phyloP scores from a whole-genome alignment of 30 jellyfish, hydroid and myxozoan species.

The Turritopsis rubra region DNA sequence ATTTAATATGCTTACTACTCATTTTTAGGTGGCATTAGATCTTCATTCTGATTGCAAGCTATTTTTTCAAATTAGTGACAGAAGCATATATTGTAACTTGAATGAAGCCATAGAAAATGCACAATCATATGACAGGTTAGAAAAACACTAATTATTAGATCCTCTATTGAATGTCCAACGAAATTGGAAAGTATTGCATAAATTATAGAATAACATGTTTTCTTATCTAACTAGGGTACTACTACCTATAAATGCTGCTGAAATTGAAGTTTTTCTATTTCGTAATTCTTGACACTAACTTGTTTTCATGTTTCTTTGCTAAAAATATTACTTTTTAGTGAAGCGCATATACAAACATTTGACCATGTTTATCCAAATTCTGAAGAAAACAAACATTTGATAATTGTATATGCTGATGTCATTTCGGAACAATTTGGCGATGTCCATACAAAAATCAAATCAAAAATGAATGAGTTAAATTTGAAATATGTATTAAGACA shows the following conservation, averaged over 20 bases:
- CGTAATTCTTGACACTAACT: too few species aligned
- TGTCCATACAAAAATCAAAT: constrained; percentile 6
- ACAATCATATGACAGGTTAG: neutral
- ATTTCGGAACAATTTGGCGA: constrained; percentile 15
- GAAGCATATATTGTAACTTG: constrained; percentile 11
- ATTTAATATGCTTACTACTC: neutral
- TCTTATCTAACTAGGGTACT: too few species aligned
- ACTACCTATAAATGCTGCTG: too few species aligned
- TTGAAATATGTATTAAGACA: constrained; percentile 35
- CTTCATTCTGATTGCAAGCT: constrained; percentile 22
- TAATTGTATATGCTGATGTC: constrained; percentile 53
- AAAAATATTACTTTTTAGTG: neutral
- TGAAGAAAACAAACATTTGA: constrained; percentile 20
- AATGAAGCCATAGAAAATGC: constrained; percentile 9
- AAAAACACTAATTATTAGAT: too few species aligned
- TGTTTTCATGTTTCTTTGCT: too few species aligned
- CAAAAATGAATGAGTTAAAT: neutral
- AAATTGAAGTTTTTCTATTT: too few species aligned
- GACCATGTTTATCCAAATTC: constrained; percentile 81
- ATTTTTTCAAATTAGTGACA: constrained; percentile 25
- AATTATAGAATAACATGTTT: too few species aligned
- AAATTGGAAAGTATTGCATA: too few species aligned
- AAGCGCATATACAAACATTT: constrained; percentile 14
- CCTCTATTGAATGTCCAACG: too few species aligned
- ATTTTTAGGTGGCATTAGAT: constrained; percentile 26